A percentile compares a stretch with the other conserved stretches of the same genome.
phyloP scores from a whole-genome alignment of 2,888 invertebrate species.

The Serripes groenlandicus region DNA sequence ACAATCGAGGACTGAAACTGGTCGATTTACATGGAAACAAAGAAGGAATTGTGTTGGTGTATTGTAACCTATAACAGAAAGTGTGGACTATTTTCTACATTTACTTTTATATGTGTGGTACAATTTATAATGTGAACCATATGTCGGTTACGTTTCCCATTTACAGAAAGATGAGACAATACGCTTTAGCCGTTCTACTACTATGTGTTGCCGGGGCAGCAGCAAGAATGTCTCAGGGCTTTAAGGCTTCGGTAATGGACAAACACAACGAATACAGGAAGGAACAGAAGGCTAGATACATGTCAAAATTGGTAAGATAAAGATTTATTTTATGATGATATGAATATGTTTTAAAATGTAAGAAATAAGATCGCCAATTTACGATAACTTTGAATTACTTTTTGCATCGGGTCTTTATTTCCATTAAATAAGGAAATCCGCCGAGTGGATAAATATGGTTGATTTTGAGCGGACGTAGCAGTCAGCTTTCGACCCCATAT shows the following conservation, averaged over 20 bases:
- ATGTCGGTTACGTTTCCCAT: no score
- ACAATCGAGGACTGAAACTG: no score
- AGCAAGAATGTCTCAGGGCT: constrained; percentile 3
- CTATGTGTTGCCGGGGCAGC: background rate
- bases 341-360: no score
- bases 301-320: constrained; percentile 6
- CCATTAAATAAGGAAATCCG: background rate
- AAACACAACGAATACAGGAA: constrained; percentile 21
- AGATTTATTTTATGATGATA: no score
- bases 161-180: constrained; percentile 2
- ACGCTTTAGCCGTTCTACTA: background rate
- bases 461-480: background rate
- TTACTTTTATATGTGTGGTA: no score
- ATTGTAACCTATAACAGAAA: no score
- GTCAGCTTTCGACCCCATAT: no score
- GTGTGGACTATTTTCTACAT: no score
- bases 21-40: no score
- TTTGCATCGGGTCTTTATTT: background rate
- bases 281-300: constrained; percentile 10
- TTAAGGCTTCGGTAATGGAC: constrained; percentile 6
- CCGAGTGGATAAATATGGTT: background rate
- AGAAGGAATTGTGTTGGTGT: no score
- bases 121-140: no score
- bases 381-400: background rate
- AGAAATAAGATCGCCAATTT: no score